A percentile compares a stretch with the other conserved stretches of the same genome.
Conservation (phyloP, 2,888 invertebrate species). For the Drosophila nr. medialis region DNA sequence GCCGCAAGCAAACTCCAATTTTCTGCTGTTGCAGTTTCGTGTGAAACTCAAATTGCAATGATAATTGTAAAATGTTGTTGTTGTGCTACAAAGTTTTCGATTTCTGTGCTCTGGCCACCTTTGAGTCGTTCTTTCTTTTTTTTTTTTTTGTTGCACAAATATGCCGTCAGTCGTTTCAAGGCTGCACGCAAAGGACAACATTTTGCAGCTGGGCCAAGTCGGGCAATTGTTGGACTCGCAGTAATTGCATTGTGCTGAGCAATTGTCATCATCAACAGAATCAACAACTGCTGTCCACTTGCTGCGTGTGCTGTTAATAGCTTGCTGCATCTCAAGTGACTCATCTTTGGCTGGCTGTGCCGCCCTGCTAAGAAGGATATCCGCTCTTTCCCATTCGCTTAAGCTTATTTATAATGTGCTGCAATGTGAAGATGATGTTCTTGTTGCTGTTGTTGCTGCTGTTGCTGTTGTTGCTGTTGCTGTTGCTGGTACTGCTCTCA, state of each 20-base stretch:
- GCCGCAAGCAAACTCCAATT: constrained; percentile 67
- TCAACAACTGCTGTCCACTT: constrained; percentile 54
- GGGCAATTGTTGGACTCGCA: constrained; percentile 23
- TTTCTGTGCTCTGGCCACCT: constrained; percentile 27
- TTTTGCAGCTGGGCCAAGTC: constrained; percentile 26
- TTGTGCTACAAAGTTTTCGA: constrained; percentile 44
- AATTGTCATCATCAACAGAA: constrained; percentile 34
- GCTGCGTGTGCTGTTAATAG: constrained; percentile 41
- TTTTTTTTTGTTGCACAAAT: not conserved
- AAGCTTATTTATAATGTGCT: constrained; percentile 39
- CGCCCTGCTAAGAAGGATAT: constrained; percentile 71
- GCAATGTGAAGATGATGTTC: constrained; percentile 23
- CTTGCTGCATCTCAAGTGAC: constrained; percentile 39
- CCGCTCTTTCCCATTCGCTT: constrained; percentile 52
- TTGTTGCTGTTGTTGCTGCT: not conserved
- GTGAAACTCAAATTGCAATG: constrained; percentile 59
- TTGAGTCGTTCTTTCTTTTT: constrained; percentile 18
- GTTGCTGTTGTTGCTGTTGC: not conserved
- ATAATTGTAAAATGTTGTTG: constrained; percentile 64
- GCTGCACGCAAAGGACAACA: constrained; percentile 39
- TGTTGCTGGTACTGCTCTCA: not conserved
- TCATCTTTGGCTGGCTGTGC: constrained; percentile 27
- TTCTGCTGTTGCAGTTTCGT: constrained; percentile 55
- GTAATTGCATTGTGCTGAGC: constrained; percentile 54
- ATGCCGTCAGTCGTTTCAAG: constrained; percentile 21